These are phyloP conservation scores for Labrus mixtus DNA, from an alignment of 2,113 vertebrate species.

Conservation along the genomic window DNA sequence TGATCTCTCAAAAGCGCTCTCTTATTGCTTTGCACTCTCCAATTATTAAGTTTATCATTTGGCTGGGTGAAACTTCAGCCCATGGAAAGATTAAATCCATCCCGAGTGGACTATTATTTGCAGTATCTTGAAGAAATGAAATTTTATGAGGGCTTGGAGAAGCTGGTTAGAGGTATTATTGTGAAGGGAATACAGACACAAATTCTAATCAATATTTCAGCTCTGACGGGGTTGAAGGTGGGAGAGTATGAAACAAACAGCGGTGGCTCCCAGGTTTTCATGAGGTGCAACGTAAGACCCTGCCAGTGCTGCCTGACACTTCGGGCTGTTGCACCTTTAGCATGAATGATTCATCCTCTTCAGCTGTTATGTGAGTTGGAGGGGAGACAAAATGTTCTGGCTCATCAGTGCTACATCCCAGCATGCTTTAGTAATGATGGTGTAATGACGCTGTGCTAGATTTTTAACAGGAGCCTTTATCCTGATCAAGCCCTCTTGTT, in stretches of 20 bases:
- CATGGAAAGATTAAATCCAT: not conserved
- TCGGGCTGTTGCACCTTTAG: slow-evolving; percentile 45
- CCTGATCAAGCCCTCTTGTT: not conserved
- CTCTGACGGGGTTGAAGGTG: slow-evolving; percentile 5
- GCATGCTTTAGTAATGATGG: slow-evolving; percentile 33
- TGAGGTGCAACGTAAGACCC: slow-evolving; percentile 9
- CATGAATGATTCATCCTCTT: slow-evolving; percentile 59
- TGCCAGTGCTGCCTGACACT: slow-evolving; percentile 24
- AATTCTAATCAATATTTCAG: slow-evolving; percentile 60
- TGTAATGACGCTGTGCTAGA: not conserved
- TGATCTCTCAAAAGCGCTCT: not conserved
- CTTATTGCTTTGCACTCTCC: not conserved
- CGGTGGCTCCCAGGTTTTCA: slow-evolving; percentile 17
- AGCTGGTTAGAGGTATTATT: slow-evolving; percentile 28
- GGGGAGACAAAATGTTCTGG: slow-evolving; percentile 38
- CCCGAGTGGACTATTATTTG: not conserved
- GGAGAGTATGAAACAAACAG: slow-evolving; percentile 51
- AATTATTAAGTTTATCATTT: slow-evolving; percentile 3
- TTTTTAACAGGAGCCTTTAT: slow-evolving; percentile 26
- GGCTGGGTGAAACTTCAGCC: not conserved
- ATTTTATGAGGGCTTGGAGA: slow-evolving; percentile 17
- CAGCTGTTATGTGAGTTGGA: slow-evolving; percentile 55
- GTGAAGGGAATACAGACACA: slow-evolving; percentile 48
- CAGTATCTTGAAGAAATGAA: slow-evolving; percentile 3
- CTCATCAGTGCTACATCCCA: slow-evolving; percentile 37